A percentile compares a stretch with the other conserved stretches of the same genome.
phyloP scores from a whole-genome alignment of 2,113 vertebrate species.

The Acrocephalus arundinaceus region DNA sequence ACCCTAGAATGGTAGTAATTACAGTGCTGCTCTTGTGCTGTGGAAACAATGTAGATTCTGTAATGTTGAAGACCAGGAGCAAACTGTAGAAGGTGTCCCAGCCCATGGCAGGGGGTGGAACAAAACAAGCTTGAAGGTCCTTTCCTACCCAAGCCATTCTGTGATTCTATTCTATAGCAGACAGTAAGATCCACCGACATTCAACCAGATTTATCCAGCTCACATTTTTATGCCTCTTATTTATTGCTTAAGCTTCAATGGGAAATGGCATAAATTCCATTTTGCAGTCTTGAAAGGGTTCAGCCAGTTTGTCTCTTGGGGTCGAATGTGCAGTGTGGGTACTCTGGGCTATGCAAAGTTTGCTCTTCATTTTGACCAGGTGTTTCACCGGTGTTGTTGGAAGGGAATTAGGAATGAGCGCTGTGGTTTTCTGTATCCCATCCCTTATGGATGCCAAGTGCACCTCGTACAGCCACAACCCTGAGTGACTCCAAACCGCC shows the following conservation, averaged over 20 bases:
- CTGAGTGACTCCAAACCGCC: rapidly evolving
- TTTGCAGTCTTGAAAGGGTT: background rate
- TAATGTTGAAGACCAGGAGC: background rate
- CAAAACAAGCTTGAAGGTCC: background rate
- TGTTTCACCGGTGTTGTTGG: rapidly evolving
- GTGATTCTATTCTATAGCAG: background rate
- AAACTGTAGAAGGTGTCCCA: background rate
- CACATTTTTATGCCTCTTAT: background rate
- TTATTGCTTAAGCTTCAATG: background rate
- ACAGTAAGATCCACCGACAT: background rate
- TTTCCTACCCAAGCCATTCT: background rate
- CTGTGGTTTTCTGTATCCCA: background rate
- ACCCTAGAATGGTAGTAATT: background rate
- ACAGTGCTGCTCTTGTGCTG: background rate
- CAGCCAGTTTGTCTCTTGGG: background rate
- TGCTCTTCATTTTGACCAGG: background rate
- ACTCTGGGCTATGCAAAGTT: rapidly evolving
- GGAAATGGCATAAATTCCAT: background rate
- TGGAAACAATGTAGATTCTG: rapidly evolving
- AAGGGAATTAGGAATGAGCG: rapidly evolving
- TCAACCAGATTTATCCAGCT: background rate
- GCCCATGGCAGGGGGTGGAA: background rate
- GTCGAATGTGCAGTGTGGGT: rapidly evolving
- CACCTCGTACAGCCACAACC: rapidly evolving
- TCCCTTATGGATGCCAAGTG: rapidly evolving